A percentile compares a stretch with the other conserved stretches of the same genome.
Evolutionary conservation across 2,888 invertebrate genomes (phyloP).

Genomic region (Caenorhabditis becei): DNA sequence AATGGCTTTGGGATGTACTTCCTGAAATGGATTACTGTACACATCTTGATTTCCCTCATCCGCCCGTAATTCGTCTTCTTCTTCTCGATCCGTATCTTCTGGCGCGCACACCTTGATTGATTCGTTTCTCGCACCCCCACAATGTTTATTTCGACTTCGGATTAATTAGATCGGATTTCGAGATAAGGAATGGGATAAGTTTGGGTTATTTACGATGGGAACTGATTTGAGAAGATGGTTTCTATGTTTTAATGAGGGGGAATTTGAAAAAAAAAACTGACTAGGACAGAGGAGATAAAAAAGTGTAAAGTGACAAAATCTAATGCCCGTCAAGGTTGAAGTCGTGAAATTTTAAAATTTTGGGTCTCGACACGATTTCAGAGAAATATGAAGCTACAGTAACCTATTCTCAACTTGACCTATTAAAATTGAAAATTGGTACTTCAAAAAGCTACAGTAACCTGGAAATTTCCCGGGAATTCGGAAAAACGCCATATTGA

Average conservation of each 20-base stretch:
- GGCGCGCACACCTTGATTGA: constrained; percentile 17
- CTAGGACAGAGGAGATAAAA: too few species aligned
- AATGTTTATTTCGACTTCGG: constrained; percentile 1
- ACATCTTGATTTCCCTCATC: not conserved
- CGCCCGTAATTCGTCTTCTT: not conserved
- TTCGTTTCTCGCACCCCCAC: constrained; percentile 2
- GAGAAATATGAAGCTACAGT: too few species aligned
- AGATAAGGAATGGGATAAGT: not conserved
- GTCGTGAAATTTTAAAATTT: too few species aligned
- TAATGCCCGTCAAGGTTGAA: too few species aligned
- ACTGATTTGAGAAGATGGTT: not conserved
- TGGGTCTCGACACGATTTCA: too few species aligned
- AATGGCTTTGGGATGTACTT: constrained; percentile 69
- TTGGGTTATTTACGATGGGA: not conserved
- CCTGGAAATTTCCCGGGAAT: too few species aligned
- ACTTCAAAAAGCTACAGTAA: too few species aligned
- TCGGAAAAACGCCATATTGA: too few species aligned
- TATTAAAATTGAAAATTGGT: too few species aligned
- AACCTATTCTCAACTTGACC: too few species aligned
- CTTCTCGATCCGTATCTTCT: constrained; percentile 23
- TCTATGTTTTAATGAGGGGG: not conserved
- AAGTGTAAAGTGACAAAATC: too few species aligned
- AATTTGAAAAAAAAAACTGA: too few species aligned
- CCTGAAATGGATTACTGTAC: constrained; percentile 46
- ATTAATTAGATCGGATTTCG: not conserved